phyloP scores from a whole-genome alignment of 2,888 invertebrate species.

The Lepidonotus clava region DNA sequence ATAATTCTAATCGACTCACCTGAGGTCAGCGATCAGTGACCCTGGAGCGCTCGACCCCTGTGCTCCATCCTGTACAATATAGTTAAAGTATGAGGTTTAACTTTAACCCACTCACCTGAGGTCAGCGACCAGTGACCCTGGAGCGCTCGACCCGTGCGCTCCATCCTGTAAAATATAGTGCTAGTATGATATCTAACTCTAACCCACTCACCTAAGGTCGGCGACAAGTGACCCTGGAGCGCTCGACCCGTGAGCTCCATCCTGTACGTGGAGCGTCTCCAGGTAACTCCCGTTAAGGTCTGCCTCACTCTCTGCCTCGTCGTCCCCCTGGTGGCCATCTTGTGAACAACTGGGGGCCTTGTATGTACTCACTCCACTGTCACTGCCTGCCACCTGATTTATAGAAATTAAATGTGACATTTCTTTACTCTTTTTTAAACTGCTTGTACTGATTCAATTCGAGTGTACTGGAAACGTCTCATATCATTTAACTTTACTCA shows the following conservation, averaged over 20 bases:
- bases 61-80: conserved; percentile 23
- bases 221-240: conserved; percentile 39
- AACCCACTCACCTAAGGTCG: conserved; percentile 27
- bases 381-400: conserved; percentile 41
- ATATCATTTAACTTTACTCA: no score
- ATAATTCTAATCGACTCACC: conserved; percentile 8
- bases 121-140: conserved; percentile 39
- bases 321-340: conserved; percentile 46
- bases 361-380: conserved; percentile 53
- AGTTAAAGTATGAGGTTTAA: no score
- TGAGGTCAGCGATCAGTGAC: conserved; percentile 41
- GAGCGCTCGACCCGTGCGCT: conserved; percentile 31
- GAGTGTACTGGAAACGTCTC: no score
- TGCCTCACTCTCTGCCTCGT: neutral
- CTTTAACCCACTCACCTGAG: conserved; percentile 27
- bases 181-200: no score
- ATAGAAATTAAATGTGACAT: neutral
- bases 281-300: conserved; percentile 50
- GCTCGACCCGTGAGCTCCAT: conserved; percentile 31
- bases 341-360: conserved; percentile 17
- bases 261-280: conserved; percentile 15
- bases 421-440: no score
- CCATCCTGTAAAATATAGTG: no score
- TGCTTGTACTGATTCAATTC: no score
- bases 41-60: conserved; percentile 36